Conservation (phyloP, 2,797 vertebrate genomes). For the Gymnothorax reevesii region DNA sequence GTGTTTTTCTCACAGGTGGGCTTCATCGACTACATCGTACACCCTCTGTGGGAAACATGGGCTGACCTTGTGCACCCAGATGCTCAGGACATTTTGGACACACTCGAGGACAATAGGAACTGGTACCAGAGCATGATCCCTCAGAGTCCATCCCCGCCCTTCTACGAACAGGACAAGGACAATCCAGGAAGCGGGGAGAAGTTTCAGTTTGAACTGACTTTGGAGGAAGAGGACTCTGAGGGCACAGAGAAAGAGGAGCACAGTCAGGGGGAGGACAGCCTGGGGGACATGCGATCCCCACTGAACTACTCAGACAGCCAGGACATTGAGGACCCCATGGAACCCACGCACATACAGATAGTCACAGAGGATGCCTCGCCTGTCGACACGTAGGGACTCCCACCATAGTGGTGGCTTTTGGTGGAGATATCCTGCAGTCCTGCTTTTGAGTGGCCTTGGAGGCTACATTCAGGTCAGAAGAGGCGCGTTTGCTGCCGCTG, state of each 20-base stretch:
- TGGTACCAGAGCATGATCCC: slow-evolving; percentile 99
- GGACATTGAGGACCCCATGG: slow-evolving; percentile 68
- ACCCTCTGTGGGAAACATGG: slow-evolving; percentile 98
- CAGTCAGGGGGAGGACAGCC: slow-evolving; percentile 75
- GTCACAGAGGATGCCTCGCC: slow-evolving; percentile 89
- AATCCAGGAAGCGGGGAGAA: slow-evolving; percentile 86
- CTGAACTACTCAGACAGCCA: slow-evolving; percentile 61
- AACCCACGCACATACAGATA: slow-evolving; percentile 80
- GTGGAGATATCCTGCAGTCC: slow-evolving; percentile 72
- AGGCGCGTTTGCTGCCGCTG: slow-evolving; percentile 71
- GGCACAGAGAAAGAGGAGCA: slow-evolving; percentile 87
- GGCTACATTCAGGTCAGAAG: slow-evolving; percentile 68
- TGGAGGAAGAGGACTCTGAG: slow-evolving; percentile 92
- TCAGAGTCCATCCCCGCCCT: slow-evolving; percentile 92
- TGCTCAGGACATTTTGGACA: slow-evolving; percentile 97
- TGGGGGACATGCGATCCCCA: slow-evolving; percentile 65
- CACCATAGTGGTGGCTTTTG: slow-evolving; percentile 52
- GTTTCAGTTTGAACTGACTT: slow-evolving; percentile 94
- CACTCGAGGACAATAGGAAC: slow-evolving; percentile 96
- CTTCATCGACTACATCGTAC: slow-evolving; percentile 98
- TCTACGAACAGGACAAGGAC: slow-evolving; percentile 85
- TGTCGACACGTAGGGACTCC: slow-evolving; percentile 83
- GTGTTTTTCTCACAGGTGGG: slow-evolving; percentile 77
- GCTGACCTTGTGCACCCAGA: slow-evolving; percentile 96
- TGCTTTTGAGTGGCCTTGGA: slow-evolving; percentile 75